phyloP scores from a whole-genome alignment of 2,888 invertebrate genomes.

The Halocaridina rubra region DNA sequence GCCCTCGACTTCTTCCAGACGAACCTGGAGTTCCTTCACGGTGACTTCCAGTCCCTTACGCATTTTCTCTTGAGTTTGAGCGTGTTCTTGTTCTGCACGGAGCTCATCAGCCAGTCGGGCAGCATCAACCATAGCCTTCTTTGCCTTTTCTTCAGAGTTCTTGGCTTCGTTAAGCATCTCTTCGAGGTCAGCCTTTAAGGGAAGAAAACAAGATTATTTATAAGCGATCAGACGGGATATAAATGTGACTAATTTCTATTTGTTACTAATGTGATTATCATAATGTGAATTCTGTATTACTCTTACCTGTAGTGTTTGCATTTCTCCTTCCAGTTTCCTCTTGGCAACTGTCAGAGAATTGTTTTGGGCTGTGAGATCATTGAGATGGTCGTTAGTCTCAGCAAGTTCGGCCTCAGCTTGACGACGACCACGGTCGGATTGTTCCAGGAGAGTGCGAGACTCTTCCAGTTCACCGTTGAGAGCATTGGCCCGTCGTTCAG shows the following conservation, averaged over 20 bases:
- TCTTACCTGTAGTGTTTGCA: conserved; percentile 73
- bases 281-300: too few relatives aligned
- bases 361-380: conserved; percentile 96
- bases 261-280: too few relatives aligned
- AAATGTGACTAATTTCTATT: too few relatives aligned
- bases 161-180: conserved; percentile 45
- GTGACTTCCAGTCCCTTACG: conserved; percentile 97
- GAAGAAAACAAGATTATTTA: too few relatives aligned
- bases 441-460: conserved; percentile 95
- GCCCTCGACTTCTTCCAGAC: conserved; percentile 73
- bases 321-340: conserved; percentile 72
- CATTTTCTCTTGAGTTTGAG: conserved; percentile 69
- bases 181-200: conserved; percentile 58
- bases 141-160: conserved; percentile 58
- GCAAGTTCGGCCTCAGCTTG: conserved; percentile 44
- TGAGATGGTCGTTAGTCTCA: conserved; percentile 92
- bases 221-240: too few relatives aligned
- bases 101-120: conserved; percentile 58
- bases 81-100: conserved; percentile 64
- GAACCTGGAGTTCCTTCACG: conserved; percentile 94
- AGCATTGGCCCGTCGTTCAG: conserved; percentile 96
- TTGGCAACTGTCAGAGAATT: conserved; percentile 93
- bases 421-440: conserved; percentile 82
- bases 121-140: conserved; percentile 63
- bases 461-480: conserved; percentile 98